phyloP scores from a whole-genome alignment of 2,888 invertebrate genomes.

The Perizoma affinitatum region DNA sequence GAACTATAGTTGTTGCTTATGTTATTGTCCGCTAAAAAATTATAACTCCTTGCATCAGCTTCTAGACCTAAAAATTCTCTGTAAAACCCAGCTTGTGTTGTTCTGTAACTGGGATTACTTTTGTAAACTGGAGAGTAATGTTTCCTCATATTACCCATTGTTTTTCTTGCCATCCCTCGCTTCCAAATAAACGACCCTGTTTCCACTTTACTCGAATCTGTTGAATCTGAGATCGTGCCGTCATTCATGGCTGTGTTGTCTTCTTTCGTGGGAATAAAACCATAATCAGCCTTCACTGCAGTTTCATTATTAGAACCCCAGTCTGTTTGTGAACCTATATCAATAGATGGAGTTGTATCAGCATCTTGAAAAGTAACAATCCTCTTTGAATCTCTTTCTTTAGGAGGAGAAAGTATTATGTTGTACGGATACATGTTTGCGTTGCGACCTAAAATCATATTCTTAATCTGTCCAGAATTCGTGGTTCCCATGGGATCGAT shows the following conservation, averaged over 20 bases:
- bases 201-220: conserved; percentile 59
- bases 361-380: conserved; percentile 65
- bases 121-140: conserved; percentile 56
- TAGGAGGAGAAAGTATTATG: conserved; percentile 68
- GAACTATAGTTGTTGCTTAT: conserved; percentile 35
- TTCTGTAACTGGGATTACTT: conserved; percentile 48
- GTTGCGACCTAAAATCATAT: conserved; percentile 73
- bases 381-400: conserved; percentile 61
- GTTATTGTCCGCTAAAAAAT: conserved; percentile 14
- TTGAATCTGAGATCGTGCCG: conserved; percentile 53
- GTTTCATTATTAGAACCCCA: conserved; percentile 36
- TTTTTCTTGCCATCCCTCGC: conserved; percentile 40
- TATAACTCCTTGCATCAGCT: conserved; percentile 21
- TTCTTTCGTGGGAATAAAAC: conserved; percentile 5
- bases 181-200: conserved; percentile 64
- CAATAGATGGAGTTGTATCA: conserved; percentile 33
- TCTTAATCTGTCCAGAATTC: conserved; percentile 58
- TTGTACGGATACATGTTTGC: conserved; percentile 73
- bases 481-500: conserved; percentile 45
- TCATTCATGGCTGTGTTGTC: conserved; percentile 31
- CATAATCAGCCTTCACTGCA: conserved; percentile 9
- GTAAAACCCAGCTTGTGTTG: conserved; percentile 51
- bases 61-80: conserved; percentile 57
- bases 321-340: conserved; percentile 38
- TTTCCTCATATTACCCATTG: conserved; percentile 41